Conservation (phyloP, 1,140 invertebrate species). For the Lasaia peninsularis region DNA sequence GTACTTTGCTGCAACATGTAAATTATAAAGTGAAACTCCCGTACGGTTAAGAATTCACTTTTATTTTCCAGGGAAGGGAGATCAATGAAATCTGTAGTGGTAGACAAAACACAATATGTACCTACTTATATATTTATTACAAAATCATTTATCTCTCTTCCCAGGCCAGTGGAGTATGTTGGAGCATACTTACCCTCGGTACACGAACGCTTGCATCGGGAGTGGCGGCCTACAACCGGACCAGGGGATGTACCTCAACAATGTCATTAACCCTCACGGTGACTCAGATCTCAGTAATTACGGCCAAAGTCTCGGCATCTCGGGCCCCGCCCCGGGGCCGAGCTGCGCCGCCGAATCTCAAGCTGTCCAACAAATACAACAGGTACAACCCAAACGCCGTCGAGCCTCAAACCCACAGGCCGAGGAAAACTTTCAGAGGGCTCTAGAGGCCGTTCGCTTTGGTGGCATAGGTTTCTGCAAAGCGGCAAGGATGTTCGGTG, state of each 20-base stretch:
- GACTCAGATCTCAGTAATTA: slow-evolving; percentile 47
- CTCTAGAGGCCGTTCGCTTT: slow-evolving; percentile 86
- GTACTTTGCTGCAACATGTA: no score
- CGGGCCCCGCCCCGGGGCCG: slow-evolving; percentile 46
- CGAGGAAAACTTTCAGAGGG: slow-evolving; percentile 87
- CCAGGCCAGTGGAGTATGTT: slow-evolving; percentile 71
- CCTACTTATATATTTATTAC: slow-evolving; percentile 45
- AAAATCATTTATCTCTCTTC: slow-evolving; percentile 75
- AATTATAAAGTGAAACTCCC: not conserved
- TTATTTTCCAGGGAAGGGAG: slow-evolving; percentile 72
- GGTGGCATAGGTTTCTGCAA: slow-evolving; percentile 92
- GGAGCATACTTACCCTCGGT: slow-evolving; percentile 65
- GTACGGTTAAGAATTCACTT: slow-evolving; percentile 18
- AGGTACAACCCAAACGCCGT: slow-evolving; percentile 37
- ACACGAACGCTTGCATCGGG: slow-evolving; percentile 55
- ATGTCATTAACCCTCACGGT: slow-evolving; percentile 48
- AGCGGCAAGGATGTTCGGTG: slow-evolving; percentile 87
- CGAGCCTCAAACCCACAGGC: slow-evolving; percentile 81
- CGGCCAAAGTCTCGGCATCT: slow-evolving; percentile 40
- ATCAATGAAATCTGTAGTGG: slow-evolving; percentile 59
- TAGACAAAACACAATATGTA: slow-evolving; percentile 37
- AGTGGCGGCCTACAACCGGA: slow-evolving; percentile 44
- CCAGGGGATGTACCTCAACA: slow-evolving; percentile 55
- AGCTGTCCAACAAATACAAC: slow-evolving; percentile 26
- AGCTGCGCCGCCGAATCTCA: slow-evolving; percentile 36